These are phyloP conservation scores for Crypturellus tataupa DNA, from an alignment of 2,797 vertebrate genomes.

Conservation along the genomic window DNA sequence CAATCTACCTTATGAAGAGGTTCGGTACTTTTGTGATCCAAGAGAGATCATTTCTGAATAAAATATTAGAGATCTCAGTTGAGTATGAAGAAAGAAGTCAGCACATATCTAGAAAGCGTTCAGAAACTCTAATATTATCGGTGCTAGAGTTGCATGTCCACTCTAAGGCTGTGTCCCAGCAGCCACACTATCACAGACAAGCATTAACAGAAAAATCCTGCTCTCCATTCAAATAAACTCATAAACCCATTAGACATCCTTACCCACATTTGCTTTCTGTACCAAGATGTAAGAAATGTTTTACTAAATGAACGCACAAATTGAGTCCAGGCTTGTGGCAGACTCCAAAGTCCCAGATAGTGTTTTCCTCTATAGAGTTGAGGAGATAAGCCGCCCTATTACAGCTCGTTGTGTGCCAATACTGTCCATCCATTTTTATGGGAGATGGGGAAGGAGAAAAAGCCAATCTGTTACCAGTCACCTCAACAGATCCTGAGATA, in stretches of 20 bases:
- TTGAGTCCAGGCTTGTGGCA: not conserved
- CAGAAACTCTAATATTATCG: not conserved
- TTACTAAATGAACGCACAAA: not conserved
- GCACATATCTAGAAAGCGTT: not conserved
- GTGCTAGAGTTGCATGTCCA: not conserved
- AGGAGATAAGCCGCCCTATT: not conserved
- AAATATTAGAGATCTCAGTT: not conserved
- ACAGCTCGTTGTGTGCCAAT: fast-evolving
- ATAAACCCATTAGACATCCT: not conserved
- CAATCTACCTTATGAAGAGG: not conserved
- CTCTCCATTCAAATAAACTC: not conserved
- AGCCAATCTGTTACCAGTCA: not conserved
- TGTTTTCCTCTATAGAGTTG: not conserved
- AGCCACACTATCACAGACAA: not conserved
- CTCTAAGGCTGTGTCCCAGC: not conserved
- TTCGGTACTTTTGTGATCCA: not conserved
- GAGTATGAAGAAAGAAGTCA: not conserved
- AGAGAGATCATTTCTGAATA: not conserved
- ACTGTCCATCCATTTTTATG: not conserved
- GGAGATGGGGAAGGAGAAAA: not conserved
- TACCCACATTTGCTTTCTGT: not conserved
- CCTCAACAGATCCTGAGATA: not conserved
- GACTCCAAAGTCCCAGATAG: not conserved
- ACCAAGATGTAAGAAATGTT: not conserved
- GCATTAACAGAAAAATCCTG: not conserved